phyloP scores from a whole-genome alignment of 2,113 vertebrate species.

The Monarcha castaneiventris region DNA sequence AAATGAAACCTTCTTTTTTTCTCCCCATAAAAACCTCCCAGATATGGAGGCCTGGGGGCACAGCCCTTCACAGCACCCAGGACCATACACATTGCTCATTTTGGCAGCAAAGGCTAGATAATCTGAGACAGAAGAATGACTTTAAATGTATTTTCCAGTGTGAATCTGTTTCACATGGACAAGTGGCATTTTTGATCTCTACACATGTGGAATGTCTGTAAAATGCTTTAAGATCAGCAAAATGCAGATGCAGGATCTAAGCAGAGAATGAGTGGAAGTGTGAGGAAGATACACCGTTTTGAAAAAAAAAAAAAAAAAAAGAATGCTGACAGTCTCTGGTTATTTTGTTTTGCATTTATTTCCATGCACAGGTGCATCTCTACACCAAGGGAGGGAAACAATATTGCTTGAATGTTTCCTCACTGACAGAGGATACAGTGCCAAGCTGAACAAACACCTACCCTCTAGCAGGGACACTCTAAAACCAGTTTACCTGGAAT shows the following conservation, averaged over 20 bases:
- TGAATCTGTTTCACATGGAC: neutral
- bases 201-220: neutral
- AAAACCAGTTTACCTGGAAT: neutral
- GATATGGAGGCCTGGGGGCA: too few species aligned
- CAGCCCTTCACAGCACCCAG: too few species aligned
- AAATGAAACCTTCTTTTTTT: neutral
- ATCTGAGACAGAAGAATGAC: neutral
- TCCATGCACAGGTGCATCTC: neutral
- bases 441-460: neutral
- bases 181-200: neutral
- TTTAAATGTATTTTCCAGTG: neutral
- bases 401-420: neutral
- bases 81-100: accelerated
- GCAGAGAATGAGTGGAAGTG: neutral
- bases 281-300: accelerated
- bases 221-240: neutral
- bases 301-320: neutral
- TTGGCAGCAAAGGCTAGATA: neutral
- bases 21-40: neutral
- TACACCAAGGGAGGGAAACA: neutral
- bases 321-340: neutral
- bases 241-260: neutral
- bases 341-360: neutral
- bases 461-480: neutral
- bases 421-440: neutral